phyloP scores from a whole-genome alignment of 2,113 vertebrate species.

The Globicephala melas region DNA sequence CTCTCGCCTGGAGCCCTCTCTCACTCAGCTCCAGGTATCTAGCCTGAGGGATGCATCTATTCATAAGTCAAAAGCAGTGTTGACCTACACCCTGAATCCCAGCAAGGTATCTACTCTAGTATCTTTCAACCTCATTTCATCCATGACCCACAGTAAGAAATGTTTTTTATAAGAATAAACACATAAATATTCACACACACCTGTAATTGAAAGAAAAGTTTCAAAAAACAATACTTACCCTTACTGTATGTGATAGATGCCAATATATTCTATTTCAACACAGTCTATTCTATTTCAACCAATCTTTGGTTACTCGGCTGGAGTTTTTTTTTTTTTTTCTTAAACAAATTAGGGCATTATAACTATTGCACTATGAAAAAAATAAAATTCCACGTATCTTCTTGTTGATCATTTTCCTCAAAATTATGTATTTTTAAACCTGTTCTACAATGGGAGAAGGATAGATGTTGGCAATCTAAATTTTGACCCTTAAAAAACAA shows the following conservation, averaged over 20 bases:
- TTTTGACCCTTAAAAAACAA: background rate
- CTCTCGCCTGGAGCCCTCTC: background rate
- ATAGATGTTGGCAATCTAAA: background rate
- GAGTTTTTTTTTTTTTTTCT: background rate
- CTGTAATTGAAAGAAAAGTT: conserved; percentile 6
- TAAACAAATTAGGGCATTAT: background rate
- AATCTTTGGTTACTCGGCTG: background rate
- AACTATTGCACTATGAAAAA: background rate
- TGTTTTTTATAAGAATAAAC: background rate
- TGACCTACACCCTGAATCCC: background rate
- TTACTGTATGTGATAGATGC: background rate
- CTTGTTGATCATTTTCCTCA: background rate
- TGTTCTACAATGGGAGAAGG: background rate
- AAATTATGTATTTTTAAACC: background rate
- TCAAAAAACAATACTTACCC: background rate
- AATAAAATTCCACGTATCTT: background rate
- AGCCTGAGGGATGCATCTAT: background rate
- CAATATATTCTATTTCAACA: background rate
- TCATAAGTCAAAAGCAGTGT: background rate
- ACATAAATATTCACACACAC: background rate
- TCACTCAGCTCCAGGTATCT: background rate
- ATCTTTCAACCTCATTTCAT: background rate
- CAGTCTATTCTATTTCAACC: background rate
- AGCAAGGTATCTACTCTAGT: background rate
- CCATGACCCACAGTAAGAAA: background rate